Evolutionary conservation across 2,888 invertebrate species (phyloP).

Genomic region (Cistogaster globosa): DNA sequence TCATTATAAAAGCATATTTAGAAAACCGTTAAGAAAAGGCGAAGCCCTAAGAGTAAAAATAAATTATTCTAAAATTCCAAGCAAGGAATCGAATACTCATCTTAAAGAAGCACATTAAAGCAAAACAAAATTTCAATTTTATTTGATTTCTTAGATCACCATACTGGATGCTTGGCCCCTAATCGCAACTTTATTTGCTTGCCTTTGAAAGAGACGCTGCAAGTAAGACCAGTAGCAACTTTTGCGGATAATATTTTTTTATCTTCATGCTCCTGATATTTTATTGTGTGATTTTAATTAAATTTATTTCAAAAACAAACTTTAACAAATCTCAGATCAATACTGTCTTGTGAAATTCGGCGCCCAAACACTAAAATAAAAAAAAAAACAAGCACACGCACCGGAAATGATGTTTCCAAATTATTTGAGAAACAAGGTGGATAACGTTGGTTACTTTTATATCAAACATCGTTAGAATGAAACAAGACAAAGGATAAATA

Average conservation of each 20-base stretch:
- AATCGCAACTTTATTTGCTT: neutral
- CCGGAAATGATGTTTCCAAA: slow-evolving; percentile 61
- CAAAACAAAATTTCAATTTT: too few species aligned
- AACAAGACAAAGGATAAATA: neutral
- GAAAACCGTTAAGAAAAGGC: too few species aligned
- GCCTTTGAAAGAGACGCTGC: neutral
- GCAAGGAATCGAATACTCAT: too few species aligned
- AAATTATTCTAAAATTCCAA: too few species aligned
- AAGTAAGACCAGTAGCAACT: slow-evolving; percentile 63
- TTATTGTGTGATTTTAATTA: slow-evolving; percentile 57
- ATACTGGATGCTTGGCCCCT: too few species aligned
- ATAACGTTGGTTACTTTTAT: neutral
- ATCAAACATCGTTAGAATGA: neutral
- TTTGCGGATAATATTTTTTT: slow-evolving; percentile 30
- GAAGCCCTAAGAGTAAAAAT: too few species aligned
- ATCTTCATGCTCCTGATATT: slow-evolving; percentile 18
- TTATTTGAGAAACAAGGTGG: neutral
- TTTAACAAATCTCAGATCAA: slow-evolving; percentile 53
- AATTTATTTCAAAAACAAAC: slow-evolving; percentile 34
- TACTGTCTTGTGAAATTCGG: slow-evolving; percentile 61
- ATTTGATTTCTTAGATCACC: too few species aligned
- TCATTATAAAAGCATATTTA: too few species aligned
- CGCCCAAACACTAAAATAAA: slow-evolving; percentile 40
- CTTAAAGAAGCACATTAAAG: too few species aligned
- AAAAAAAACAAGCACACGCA: slow-evolving; percentile 25